Percentiles rank a stretch among this genome's conserved stretches.
These are phyloP conservation scores for Dryobota labecula DNA, from an alignment of 2,888 invertebrate genomes.

Conservation along the genomic window DNA sequence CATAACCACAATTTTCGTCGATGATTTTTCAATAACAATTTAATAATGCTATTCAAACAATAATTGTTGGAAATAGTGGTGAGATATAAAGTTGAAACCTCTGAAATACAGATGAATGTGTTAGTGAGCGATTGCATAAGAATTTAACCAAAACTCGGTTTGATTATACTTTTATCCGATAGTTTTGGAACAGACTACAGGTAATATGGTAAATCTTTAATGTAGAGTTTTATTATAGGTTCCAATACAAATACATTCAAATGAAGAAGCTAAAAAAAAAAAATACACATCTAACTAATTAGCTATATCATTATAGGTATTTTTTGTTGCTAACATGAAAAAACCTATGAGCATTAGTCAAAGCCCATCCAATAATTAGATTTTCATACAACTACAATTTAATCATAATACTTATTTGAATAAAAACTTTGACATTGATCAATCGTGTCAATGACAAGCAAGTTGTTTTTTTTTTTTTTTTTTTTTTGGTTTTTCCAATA, in stretches of 20 bases:
- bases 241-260: too few species aligned
- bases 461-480: too few species aligned
- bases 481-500: constrained; percentile 24
- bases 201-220: background rate
- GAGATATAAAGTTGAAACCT: background rate
- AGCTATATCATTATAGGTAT: background rate
- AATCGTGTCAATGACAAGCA: constrained; percentile 35
- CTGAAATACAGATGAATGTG: background rate
- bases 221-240: too few species aligned
- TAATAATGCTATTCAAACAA: background rate
- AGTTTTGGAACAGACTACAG: background rate
- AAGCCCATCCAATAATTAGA: constrained; percentile 17
- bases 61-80: background rate
- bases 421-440: constrained; percentile 45
- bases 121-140: background rate
- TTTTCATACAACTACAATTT: constrained; percentile 22
- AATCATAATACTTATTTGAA: constrained; percentile 25
- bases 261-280: too few species aligned
- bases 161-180: background rate
- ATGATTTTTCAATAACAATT: background rate
- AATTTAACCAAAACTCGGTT: background rate
- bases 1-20: background rate
- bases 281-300: too few species aligned
- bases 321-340: background rate
- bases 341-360: background rate